phyloP scores from a whole-genome alignment of 2,888 invertebrate genomes.

The Glyphotaelius pellucidus region DNA sequence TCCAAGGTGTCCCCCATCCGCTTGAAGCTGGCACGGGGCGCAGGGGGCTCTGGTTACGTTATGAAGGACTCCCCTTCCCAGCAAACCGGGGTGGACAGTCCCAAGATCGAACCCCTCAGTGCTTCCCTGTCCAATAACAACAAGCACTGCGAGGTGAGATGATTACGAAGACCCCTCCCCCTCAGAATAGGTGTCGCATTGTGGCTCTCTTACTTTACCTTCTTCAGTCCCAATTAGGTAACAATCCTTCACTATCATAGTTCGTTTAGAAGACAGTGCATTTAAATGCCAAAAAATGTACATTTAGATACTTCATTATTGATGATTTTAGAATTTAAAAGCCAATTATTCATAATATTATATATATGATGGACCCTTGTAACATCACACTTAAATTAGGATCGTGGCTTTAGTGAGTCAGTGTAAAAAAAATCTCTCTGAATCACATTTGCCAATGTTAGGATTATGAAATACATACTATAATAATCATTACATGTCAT shows the following conservation, averaged over 20 bases:
- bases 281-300: slow-evolving; percentile 34
- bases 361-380: slow-evolving; percentile 12
- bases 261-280: slow-evolving; percentile 15
- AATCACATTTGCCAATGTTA: slow-evolving; percentile 42
- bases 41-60: slow-evolving; percentile 85
- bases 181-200: background rate
- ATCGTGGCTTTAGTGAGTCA: slow-evolving; percentile 20
- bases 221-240: slow-evolving; percentile 1
- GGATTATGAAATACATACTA: background rate
- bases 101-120: slow-evolving; percentile 18
- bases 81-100: slow-evolving; percentile 74
- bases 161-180: slow-evolving; percentile 76
- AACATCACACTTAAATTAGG: slow-evolving; percentile 24
- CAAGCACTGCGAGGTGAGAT: slow-evolving; percentile 93
- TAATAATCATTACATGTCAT: slow-evolving; percentile 5
- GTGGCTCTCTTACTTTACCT: background rate
- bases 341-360: slow-evolving; percentile 32
- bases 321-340: slow-evolving; percentile 29
- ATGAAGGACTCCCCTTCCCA: slow-evolving; percentile 74
- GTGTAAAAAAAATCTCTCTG: slow-evolving; percentile 27
- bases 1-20: slow-evolving; percentile 87
- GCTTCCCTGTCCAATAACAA: slow-evolving; percentile 77
- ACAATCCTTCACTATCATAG: slow-evolving; percentile 21
- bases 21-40: slow-evolving; percentile 89
- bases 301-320: slow-evolving; percentile 18